Base-by-base conservation (phyloP, 2,888 invertebrate genomes). In the Phortica magna region DNA sequence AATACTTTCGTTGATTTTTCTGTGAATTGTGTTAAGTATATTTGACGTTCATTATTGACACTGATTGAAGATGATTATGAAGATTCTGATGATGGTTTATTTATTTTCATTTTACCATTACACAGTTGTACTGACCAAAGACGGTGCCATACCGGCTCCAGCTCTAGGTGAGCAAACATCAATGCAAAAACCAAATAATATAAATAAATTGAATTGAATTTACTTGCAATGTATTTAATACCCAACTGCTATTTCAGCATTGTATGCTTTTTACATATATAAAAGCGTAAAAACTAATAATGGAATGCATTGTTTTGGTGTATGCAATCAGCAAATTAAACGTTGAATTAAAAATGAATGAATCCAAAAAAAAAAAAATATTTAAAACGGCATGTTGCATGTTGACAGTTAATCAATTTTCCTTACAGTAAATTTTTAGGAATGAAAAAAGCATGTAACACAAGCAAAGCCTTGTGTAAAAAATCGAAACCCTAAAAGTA, bases 141-240 rank as follows among this genome's bases (percentile, higher is more conserved):
- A 92, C 85, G 92, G 92, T 90, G 92, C 92, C 90, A 90, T 92
- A 80, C 91, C 90, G 91, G 91, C 92, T 88, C 92, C 92, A 89
- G 92, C 92, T 91, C 90, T 92, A 91, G 92, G 92, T 92, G 92
- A 92, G 92, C 91, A 82, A 82, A 84, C 76, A 78, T 88, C 80
- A 82, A 82, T 78, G 17, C n/a, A 67, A 77, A 80, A 79, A 79
- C 74, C 76, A 67, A 42, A 73, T 53, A 74, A 31, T 41, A 64
- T 72, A 76, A 72, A 77, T 42, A 53, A 17, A 55, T 17, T 59
- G 7, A 68, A 57, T 73, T 83, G 79, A 61, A 75, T 74, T 74
- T 81, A 77, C 80, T 79, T 83, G 77, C 78, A 48, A 77, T 42
- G 48, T 48, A 14, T 9, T 9, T 48, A 48, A 48, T 48, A 48